Evolutionary conservation across 2,113 vertebrate genomes (phyloP).

Genomic region (Zootoca vivipara): DNA sequence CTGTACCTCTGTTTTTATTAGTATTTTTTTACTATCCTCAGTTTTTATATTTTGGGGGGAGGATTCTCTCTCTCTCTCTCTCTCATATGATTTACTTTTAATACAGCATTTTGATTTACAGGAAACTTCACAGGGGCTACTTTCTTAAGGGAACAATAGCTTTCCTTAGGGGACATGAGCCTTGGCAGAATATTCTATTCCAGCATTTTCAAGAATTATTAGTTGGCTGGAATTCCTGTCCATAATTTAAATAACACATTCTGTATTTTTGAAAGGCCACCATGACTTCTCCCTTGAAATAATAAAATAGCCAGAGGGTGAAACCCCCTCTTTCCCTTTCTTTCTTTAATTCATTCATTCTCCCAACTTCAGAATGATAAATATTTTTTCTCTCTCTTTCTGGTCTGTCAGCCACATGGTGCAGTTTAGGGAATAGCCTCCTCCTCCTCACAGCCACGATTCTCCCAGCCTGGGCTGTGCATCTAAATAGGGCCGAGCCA

Average conservation of each 20-base stretch:
- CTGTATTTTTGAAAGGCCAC: slow-evolving; percentile 44
- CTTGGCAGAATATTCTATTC: slow-evolving; percentile 27
- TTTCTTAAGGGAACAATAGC: neutral
- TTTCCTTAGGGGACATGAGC: slow-evolving; percentile 1
- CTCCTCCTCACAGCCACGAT: slow-evolving; percentile 23
- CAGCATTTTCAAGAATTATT: slow-evolving; percentile 18
- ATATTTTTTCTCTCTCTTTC: slow-evolving; percentile 43
- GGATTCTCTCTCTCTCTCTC: neutral
- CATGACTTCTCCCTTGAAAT: slow-evolving; percentile 40
- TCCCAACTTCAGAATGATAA: slow-evolving; percentile 58
- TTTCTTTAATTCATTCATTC: slow-evolving; percentile 40
- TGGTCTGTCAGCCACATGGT: slow-evolving; percentile 72
- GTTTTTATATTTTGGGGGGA: too few relatives aligned
- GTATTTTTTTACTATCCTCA: too few relatives aligned
- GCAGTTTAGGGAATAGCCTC: slow-evolving; percentile 16
- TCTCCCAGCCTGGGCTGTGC: slow-evolving; percentile 40
- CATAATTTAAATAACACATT: slow-evolving; percentile 40
- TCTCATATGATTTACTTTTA: neutral
- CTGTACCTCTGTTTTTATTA: too few relatives aligned
- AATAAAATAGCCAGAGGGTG: slow-evolving; percentile 34
- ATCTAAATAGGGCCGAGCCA: neutral
- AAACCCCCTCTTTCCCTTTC: slow-evolving; percentile 49
- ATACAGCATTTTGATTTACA: neutral
- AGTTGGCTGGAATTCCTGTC: slow-evolving; percentile 31
- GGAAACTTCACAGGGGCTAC: neutral